Base-by-base conservation (phyloP, 2,113 vertebrate species). In the Mixornis gularis region DNA sequence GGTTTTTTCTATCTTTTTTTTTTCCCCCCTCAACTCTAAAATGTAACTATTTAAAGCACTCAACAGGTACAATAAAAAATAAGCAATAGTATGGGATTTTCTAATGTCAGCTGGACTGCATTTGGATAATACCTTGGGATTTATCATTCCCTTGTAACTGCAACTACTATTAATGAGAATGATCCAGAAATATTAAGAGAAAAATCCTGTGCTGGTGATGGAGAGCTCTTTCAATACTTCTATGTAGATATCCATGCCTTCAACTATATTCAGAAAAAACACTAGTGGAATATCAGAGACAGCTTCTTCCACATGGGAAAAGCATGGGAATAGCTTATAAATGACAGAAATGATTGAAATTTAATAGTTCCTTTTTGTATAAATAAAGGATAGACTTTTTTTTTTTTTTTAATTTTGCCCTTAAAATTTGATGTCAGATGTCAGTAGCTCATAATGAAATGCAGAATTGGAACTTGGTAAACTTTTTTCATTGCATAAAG, bases 1-100 rank as follows among this genome's bases (percentile, higher is more conserved):
- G 24, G 1, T 1, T 9, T 40, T 52, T 10, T 12, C 6, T 27
- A 0, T 32, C 1, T 52, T 10, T 51, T 22, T 16, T 8, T 9
- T 16, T 27, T 38, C 13, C 17, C 10, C 5, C 0, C 3, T 12
- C 8, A 49, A 44, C 4, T 68, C 90, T 64, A 36, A 90, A 85
- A 79, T 27, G 5, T 48, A 25, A 19, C 5, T 44, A 29, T 71
- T 18, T 74, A 63, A 76, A 78, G 2, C 21, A 29, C 4, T 59
- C 9, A 60, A 10, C 6, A 76, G 21, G 5, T 40, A 60, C 3
- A 62, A 17, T 48, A 59, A 60, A 59, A 92, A 52, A 19, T 34
- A 38, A 82, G 16, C 32, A 74, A 62, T 5, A 44, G 11, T 89
- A 71, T n/a, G 36, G 15, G 65, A 55, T 44, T 68, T 72, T 91